phyloP scores from a whole-genome alignment of 2,888 invertebrate species.

The Patella ulyssiponensis region DNA sequence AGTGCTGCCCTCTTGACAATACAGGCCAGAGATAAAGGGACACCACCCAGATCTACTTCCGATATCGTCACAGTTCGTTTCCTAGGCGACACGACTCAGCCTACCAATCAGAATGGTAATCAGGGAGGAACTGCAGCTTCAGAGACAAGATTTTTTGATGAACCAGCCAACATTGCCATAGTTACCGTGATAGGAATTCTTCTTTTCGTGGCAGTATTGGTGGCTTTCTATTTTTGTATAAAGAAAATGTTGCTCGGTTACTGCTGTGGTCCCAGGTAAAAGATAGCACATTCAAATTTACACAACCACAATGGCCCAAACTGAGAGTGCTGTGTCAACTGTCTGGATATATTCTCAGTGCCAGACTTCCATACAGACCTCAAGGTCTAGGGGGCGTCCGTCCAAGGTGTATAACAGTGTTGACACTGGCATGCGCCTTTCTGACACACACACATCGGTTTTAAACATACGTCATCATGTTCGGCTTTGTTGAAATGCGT shows the following conservation, averaged over 20 bases:
- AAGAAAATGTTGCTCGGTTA: neutral
- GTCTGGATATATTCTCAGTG: no score
- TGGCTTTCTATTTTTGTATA: slow-evolving; percentile 1
- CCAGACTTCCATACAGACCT: no score
- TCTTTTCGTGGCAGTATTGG: neutral
- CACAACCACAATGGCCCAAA: neutral
- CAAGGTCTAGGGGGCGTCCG: no score
- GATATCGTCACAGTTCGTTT: neutral
- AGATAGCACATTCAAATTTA: neutral
- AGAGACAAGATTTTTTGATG: neutral
- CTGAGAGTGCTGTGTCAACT: no score
- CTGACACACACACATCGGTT: no score
- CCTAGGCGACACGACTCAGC: neutral
- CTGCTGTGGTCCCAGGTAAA: neutral
- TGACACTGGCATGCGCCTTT: no score
- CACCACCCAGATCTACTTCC: neutral
- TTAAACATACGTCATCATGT: no score
- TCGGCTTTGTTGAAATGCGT: no score
- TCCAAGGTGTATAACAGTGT: no score
- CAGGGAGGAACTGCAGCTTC: neutral
- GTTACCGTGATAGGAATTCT: neutral
- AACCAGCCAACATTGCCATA: neutral
- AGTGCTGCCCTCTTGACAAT: neutral
- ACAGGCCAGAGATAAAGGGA: neutral
- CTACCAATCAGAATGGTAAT: neutral